Evolutionary conservation across 2,113 vertebrate species (phyloP).

Genomic region (Anguilla rostrata): DNA sequence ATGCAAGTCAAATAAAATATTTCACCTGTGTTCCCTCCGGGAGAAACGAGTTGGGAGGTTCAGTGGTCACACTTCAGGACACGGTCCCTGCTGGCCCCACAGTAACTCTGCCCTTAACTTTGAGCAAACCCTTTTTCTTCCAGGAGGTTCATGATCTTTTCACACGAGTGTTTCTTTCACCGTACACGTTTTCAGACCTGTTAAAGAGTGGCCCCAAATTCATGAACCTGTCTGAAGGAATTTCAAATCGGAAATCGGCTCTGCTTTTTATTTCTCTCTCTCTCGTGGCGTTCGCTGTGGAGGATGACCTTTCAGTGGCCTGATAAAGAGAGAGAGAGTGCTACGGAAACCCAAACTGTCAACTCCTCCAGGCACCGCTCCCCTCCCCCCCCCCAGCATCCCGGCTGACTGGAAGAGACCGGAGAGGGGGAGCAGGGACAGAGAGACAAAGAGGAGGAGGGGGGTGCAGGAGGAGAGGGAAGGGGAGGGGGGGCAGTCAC

Average conservation of each 20-base stretch:
- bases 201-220: not conserved
- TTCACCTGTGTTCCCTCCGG: too few relatives aligned
- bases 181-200: not conserved
- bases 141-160: too few relatives aligned
- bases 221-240: not conserved
- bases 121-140: too few relatives aligned
- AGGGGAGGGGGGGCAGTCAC: conserved; percentile 26
- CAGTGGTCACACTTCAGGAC: too few relatives aligned
- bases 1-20: not conserved
- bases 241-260: not conserved
- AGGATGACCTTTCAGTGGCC: conserved; percentile 36
- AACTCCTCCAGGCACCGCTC: too few relatives aligned
- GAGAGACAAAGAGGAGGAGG: conserved; percentile 14
- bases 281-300: conserved; percentile 16
- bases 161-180: not conserved
- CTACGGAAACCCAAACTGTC: conserved; percentile 19
- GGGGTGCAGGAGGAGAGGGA: conserved; percentile 37
- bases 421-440: not conserved
- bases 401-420: conserved; percentile 14
- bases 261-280: not conserved
- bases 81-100: too few relatives aligned
- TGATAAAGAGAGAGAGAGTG: conserved; percentile 31
- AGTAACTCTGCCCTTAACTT: too few relatives aligned
- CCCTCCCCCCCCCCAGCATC: not conserved
- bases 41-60: too few relatives aligned